Evolutionary conservation across 1,140 invertebrate species (phyloP), one percentile per base, ranked within the genome.

Genomic region (Listronotus oregonensis): DNA sequence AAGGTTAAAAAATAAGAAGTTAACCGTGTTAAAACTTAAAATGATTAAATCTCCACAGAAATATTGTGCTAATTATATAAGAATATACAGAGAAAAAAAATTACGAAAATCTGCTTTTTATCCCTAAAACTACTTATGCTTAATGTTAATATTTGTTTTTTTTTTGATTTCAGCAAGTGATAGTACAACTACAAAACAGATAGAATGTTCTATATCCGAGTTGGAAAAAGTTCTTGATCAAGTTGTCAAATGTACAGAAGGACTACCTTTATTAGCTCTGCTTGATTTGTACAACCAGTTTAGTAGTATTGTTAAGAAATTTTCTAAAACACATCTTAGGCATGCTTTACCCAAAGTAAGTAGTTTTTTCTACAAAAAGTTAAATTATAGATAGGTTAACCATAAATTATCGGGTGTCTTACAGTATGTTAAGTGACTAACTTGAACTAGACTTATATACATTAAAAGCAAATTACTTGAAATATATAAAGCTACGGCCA

Each of bases 231-330:
- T 84, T 37, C 80, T 86, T 70, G 78, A 82, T 62, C 80, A 83
- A 68, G 85, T 83, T 21, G 83, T 86, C 17, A 79, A 83, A 57
- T 69, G 78, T 7, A 82, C 87, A 0, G 76, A 82, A 1, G 75
- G 80, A 21, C 83, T 85, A 57, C 80, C 85, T 0, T 78, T 89
- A 12, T 82, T 85, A 47, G 80, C 85, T 27, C 71, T 89, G 0
- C 78, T 87, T 32, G 86, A 89, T 70, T 77, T 87, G 47, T 85
- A 88, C 75, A 80, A 85, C 47, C 84, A 88, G 71, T 72, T 89
- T 0, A 82, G 82, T 27, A 73, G 81, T 64, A 82, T 83, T 27
- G 78, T 87, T n/a, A 81, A 78, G 17, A 77, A 78, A 69, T 86
- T 85, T 75, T 73, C 77, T 21, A 74, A 78, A 43, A 81, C 71